Percentiles rank a stretch among this genome's conserved stretches.
These are phyloP conservation scores for Fundulus diaphanus DNA, from an alignment of 2,797 vertebrate species.

Conservation along the genomic window DNA sequence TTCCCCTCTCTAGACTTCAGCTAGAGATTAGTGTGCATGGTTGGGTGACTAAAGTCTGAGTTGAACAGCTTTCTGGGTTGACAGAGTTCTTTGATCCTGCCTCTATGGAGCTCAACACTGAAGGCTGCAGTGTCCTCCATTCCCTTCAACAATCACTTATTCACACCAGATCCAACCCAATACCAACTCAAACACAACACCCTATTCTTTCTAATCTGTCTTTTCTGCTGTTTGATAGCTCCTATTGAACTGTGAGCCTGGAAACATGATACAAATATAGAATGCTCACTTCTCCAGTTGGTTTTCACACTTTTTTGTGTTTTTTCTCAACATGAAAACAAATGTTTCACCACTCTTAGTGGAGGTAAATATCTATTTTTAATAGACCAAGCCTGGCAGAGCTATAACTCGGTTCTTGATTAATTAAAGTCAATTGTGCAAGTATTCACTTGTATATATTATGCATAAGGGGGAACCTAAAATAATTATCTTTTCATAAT, in stretches of 20 bases:
- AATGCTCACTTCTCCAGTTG: slow-evolving; percentile 1
- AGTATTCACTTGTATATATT: slow-evolving; percentile 4
- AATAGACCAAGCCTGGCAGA: neutral
- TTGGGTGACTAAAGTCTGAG: slow-evolving; percentile 74
- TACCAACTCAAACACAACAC: slow-evolving; percentile 54
- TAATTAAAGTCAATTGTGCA: slow-evolving; percentile 20
- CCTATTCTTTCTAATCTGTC: slow-evolving; percentile 60
- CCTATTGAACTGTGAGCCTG: slow-evolving; percentile 31
- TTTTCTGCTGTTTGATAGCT: slow-evolving; percentile 43
- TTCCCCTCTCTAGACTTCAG: slow-evolving; percentile 45
- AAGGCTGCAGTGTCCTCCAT: slow-evolving; percentile 56
- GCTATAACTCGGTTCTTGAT: neutral
- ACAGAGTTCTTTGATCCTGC: slow-evolving; percentile 75
- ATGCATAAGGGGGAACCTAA: slow-evolving; percentile 9
- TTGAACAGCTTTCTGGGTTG: slow-evolving; percentile 68
- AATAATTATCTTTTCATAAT: slow-evolving; percentile 9
- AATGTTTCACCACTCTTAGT: neutral
- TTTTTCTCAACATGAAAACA: slow-evolving; percentile 8
- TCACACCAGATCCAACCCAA: slow-evolving; percentile 60
- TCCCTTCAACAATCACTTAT: slow-evolving; percentile 66
- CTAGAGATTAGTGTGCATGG: slow-evolving; percentile 66
- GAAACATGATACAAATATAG: neutral
- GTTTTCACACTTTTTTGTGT: slow-evolving; percentile 26
- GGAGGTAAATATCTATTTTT: neutral
- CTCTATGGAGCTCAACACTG: slow-evolving; percentile 58